Base-by-base conservation (phyloP, 2,797 vertebrate genomes). In the Pyrrhura leucotis region DNA sequence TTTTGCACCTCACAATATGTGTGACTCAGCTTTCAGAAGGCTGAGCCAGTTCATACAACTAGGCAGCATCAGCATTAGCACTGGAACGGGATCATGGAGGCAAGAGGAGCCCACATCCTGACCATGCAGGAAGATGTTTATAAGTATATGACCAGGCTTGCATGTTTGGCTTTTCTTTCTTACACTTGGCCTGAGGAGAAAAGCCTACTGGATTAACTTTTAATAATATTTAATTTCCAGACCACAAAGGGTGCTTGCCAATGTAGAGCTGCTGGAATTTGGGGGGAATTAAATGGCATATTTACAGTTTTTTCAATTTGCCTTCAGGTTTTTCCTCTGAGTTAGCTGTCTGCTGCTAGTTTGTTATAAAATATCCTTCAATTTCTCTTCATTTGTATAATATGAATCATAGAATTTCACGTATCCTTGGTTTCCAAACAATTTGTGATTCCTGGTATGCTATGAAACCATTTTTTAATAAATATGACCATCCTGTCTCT, bases 161-260 rank as follows among this genome's bases (percentile, higher is more conserved):
- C 16, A 28, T 12, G 29, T 67, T 90, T 51, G 85, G 50, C 16
- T 92, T 82, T 69, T 68, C 50, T 78, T 67, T 83, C n/a, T 29
- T 58, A 29, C 16, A 26, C 22, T 11, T 59, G 40, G 61, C 40
- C 58, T 47, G 44, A 80, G 75, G 19, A 74, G 19, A 29, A 94
- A 88, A 88, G n/a, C 18, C 33, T 67, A 17, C 21, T 40, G 45
- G 47, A 77, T 59, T 84, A 71, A 74, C 16, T 54, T 65, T 44
- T 50, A 76, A 48, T 54, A 89, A 82, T 39, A 79, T 62, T 89
- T 79, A 35, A 50, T 82, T 89, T 91, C 35, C 26, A 82, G 73
- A 76, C 10, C 20, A 50, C 28, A 66, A 19, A 58, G 14, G 15
- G 28, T 40, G 54, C 19, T 73, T 79, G 53, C 8, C 54, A 67